A percentile compares a stretch with the other conserved stretches of the same genome.
Conservation (phyloP, 1,140 invertebrate genomes). For the Alviniconcha marisindica region DNA sequence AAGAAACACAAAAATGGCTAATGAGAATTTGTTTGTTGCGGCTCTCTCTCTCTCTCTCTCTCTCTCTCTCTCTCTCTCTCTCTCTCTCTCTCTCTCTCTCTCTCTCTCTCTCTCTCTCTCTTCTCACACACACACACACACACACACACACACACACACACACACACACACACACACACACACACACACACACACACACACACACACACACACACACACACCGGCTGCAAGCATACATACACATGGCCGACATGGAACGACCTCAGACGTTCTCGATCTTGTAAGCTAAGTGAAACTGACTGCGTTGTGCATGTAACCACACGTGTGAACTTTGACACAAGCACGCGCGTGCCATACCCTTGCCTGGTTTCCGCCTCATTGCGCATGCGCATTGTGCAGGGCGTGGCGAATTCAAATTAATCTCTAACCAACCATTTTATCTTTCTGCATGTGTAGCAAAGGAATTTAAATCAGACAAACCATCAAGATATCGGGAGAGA, state of each 20-base stretch:
- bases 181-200: background rate
- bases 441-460: background rate
- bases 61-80: background rate
- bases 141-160: background rate
- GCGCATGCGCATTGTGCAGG: background rate
- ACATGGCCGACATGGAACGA: too few relatives aligned
- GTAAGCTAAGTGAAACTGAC: too few relatives aligned
- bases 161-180: background rate
- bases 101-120: background rate
- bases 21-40: too few relatives aligned
- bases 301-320: background rate
- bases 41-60: background rate
- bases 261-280: too few relatives aligned
- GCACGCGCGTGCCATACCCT: background rate
- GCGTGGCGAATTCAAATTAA: conserved; percentile 6
- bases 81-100: background rate
- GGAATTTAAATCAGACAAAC: background rate
- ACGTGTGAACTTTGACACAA: conserved; percentile 8
- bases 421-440: conserved; percentile 8
- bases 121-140: background rate
- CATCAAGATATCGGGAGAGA: background rate
- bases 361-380: background rate
- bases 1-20: too few relatives aligned
- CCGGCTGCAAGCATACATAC: background rate
- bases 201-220: background rate